Evolutionary conservation across 2,797 vertebrate genomes (phyloP), one percentile per base, ranked within the genome.

Genomic region (Tadarida brasiliensis): DNA sequence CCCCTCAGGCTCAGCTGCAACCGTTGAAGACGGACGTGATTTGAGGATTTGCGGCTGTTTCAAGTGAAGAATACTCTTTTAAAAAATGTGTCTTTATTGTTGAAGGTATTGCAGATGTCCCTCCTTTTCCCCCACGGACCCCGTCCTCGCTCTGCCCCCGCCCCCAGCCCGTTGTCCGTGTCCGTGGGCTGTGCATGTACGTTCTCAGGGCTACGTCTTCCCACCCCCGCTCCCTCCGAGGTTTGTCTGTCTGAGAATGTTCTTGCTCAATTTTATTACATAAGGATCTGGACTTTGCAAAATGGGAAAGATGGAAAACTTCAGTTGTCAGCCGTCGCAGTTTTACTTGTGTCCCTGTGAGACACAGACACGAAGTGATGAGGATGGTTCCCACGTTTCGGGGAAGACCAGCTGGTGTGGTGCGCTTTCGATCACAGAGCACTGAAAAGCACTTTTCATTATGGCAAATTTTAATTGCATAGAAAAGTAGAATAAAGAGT

Each of bases 231-330:
- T 7, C 39, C 39, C 39, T 44, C 39, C 39, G 39, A 44, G 39
- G 39, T 44, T 44, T 4, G 39, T 44, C 39, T 4, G 39, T 44
- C 39, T 44, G 39, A 28, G 49, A 92, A 65, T 28, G 61, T 82
- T 82, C 3, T 82, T 78, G 5, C 57, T 90, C 95, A 49, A 68
- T 90, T 90, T 95, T 77, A 68, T 90, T 74, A 70, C 12, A 16
- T 30, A 63, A 71, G 15, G n/a, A 65, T 84, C 68, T 89, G 91
- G n/a, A 51, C 87, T 88, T 94, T 90, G 49, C 16, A 78, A 92
- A 94, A 74, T 63, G 33, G 63, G 11, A 30, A 78, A 82, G 63
- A 89, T 35, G 76, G 65, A 70, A 94, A 93, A 71, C 49, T 65
- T 86, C 76, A 86, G 11, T 88, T 74, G 54, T n/a, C 17, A 47